Conservation (phyloP, 1,140 invertebrate genomes). For the Philopotamus ludificatus region DNA sequence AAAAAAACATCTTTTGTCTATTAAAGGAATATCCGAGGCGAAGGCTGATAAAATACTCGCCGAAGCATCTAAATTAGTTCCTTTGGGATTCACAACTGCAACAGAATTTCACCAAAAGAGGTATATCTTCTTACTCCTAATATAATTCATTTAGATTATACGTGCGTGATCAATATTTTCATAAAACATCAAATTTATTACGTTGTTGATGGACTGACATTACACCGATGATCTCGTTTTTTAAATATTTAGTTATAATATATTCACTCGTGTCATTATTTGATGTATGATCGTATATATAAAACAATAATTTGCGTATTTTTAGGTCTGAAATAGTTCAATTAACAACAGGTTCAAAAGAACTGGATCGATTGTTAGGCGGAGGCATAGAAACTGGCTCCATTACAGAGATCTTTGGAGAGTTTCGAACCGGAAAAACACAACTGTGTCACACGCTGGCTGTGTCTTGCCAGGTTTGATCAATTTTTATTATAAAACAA, state of each 20-base stretch:
- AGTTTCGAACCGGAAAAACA: slow-evolving; percentile 98
- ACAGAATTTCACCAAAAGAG: slow-evolving; percentile 94
- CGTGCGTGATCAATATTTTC: too few relatives aligned
- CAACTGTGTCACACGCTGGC: slow-evolving; percentile 97
- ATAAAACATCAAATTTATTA: not conserved
- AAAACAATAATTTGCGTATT: slow-evolving; percentile 26
- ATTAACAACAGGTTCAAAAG: slow-evolving; percentile 90
- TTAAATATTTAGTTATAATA: too few relatives aligned
- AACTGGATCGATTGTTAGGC: slow-evolving; percentile 89
- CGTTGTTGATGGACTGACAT: not conserved
- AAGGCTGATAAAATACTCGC: slow-evolving; percentile 95
- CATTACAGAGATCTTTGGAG: slow-evolving; percentile 99
- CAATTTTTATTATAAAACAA: not conserved
- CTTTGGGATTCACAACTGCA: slow-evolving; percentile 97
- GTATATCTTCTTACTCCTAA: slow-evolving; percentile 36
- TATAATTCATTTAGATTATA: not conserved
- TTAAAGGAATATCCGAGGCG: slow-evolving; percentile 96
- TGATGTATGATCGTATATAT: too few relatives aligned
- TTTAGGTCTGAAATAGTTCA: slow-evolving; percentile 77
- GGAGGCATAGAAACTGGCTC: slow-evolving; percentile 98
- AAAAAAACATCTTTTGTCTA: slow-evolving; percentile 83
- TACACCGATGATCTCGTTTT: too few relatives aligned
- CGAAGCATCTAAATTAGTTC: slow-evolving; percentile 90
- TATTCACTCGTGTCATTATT: too few relatives aligned
- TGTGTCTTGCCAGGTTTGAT: slow-evolving; percentile 89